Base-by-base conservation (phyloP, 2,113 vertebrate species). In the Circaetus cinerascens region DNA sequence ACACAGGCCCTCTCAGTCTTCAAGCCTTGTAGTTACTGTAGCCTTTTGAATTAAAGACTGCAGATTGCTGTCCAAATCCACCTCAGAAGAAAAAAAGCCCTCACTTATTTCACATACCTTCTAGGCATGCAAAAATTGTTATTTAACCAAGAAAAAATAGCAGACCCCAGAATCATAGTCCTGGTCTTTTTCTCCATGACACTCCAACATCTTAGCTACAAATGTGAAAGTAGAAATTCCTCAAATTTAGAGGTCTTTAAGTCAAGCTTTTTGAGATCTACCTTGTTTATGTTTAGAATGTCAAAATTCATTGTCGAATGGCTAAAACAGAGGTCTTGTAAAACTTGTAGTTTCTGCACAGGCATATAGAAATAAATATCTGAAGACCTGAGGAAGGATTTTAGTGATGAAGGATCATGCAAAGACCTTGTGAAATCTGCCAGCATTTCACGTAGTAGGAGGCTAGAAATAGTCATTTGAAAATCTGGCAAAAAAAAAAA, bases 401-500 rank as follows among this genome's bases (percentile, higher is more conserved):
- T 88, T 57, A 78, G 7, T 36, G 22, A 34, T 64, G 66, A 88
- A 95, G 40, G 25, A 51, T 88, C 56, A 41, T 50, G 38, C 38
- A 95, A 80, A 91, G 59, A 85, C 66, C 87, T 77, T 82, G 75
- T 56, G 66, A 93, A 95, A 86, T 74, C 50, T 93, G 50, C 34
- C 88, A 93, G 41, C 20, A 43, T 74, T 59, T 63, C 45, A 80
- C 32, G 77, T 6, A 74, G 43, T 21, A 74, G 41, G 63, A 71
- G 30, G 63, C 23, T 73, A 90, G 55, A 92, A 96, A 86, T 9
- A 86, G 14, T 59, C 1, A 48, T 76, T 91, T 66, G 45, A 86
- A 86, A 59, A 36, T 85, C 11, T 68, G 43, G 29, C 2, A 46
- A 67, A 73, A 79, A 63, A 88, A 51, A 9, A 25, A 90, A 34